phyloP scores from a whole-genome alignment of 2,797 vertebrate genomes.

The Acropternis orthonyx region DNA sequence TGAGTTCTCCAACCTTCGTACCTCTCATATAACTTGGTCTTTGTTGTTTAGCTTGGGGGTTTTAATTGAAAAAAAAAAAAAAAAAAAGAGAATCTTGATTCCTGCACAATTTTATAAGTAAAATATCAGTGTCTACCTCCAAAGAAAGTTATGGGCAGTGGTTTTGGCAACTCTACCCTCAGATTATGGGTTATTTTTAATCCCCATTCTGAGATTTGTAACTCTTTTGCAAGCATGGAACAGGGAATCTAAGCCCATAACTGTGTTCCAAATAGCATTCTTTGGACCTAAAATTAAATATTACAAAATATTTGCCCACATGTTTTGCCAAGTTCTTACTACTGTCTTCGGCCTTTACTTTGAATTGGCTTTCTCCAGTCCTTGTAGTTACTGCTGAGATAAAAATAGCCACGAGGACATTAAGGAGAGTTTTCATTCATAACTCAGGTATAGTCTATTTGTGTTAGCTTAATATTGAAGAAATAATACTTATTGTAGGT shows the following conservation, averaged over 20 bases:
- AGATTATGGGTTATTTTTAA: neutral
- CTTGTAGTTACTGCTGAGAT: neutral
- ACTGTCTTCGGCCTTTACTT: conserved; percentile 1
- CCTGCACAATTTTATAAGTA: neutral
- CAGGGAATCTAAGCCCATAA: neutral
- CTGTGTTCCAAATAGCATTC: neutral
- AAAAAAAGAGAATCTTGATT: neutral
- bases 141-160: neutral
- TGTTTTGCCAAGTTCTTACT: neutral
- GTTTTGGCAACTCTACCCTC: neutral
- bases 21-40: neutral
- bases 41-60: neutral
- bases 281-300: neutral
- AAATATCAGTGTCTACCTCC: neutral
- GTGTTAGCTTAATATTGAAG: neutral
- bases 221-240: neutral
- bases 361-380: neutral
- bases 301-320: neutral
- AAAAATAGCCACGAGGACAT: neutral
- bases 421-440: neutral
- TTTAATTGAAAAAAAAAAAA: no score
- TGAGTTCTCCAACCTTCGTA: neutral
- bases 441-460: neutral
- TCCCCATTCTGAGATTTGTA: neutral
- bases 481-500: neutral